Conservation (phyloP, 2,113 vertebrate genomes). For the Notechis scutatus region DNA sequence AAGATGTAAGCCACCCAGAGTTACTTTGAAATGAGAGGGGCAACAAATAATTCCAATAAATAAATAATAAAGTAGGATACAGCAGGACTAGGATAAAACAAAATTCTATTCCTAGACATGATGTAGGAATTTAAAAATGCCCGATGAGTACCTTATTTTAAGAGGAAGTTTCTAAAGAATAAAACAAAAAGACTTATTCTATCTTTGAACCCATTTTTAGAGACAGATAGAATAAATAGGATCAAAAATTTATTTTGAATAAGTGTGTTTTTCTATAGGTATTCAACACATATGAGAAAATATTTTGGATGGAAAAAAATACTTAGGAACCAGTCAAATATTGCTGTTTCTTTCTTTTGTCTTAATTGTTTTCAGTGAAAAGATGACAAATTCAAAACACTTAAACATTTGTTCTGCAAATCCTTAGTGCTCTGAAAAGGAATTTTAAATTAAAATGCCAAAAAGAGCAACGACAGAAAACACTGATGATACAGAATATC, state of each 20-base stretch:
- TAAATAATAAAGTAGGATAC: too few relatives aligned
- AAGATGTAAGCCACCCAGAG: too few relatives aligned
- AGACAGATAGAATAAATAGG: not conserved
- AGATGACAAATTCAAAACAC: conserved; percentile 11
- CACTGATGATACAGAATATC: not conserved
- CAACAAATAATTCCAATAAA: too few relatives aligned
- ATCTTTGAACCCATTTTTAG: not conserved
- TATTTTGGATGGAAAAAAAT: not conserved
- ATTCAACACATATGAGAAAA: not conserved
- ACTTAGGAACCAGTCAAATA: not conserved
- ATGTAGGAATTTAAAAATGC: not conserved
- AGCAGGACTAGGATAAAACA: not conserved
- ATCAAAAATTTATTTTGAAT: not conserved
- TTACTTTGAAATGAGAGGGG: too few relatives aligned
- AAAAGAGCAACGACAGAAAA: conserved; percentile 6
- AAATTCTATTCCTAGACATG: not conserved
- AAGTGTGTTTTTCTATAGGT: not conserved
- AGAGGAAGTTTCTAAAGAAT: not conserved
- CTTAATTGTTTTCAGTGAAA: not conserved
- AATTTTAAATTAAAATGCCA: conserved; percentile 29
- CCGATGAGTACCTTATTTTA: not conserved
- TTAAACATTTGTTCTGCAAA: conserved; percentile 1
- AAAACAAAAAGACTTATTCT: not conserved
- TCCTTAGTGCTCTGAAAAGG: not conserved
- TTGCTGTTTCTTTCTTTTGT: not conserved